Base-by-base conservation (phyloP, 2,113 vertebrate species). In the Labeo catla region DNA sequence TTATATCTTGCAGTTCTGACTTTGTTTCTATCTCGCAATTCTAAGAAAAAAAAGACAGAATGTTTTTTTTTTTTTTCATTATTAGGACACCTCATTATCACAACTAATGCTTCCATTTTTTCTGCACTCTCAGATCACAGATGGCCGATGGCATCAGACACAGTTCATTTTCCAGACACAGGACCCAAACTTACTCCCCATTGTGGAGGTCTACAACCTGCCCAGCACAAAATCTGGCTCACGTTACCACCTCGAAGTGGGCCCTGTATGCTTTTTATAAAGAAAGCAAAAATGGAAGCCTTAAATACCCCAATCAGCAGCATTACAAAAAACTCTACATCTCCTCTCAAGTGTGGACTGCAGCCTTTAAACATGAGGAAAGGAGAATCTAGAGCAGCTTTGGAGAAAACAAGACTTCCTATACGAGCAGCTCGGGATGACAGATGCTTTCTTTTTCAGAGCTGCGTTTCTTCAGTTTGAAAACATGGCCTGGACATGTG, bases 211-310 rank as follows among this genome's bases (percentile, higher is more conserved):
- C 86, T 93, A 94, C 91, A 96, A 97, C 91, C 94, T 98, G 21
- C 96, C 96, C 8, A 91, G 91, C 4, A 78, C 94, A 34, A 93
- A 95, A 78, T 91, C 95, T 6, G 96, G 96, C 50, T 95, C 95
- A 80, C 96, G 92, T 1, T 96, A 96, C 81, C 96, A 97, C 94
- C 95, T 99, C 0, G 98, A 99, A 94, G 96, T 99, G 0, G 98
- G 98, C 90, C 96, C 96, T 0, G 96, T 97, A 0, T 99, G 98
- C 94, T 99, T 98, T 94, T 93, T 98, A 87, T 99, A 95, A 95
- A 86, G 80, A 86, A 45, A 50, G 13, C 2, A 16, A 65, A 19
- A 13, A 83, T 12, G 47, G 10, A 66, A 39, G 16, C 45, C 47
- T 16, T 66, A n/a, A 70, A 21, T 57, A 76, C 11, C 50, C 76